Conservation (phyloP, 2,888 invertebrate genomes). For the Cremastobaeus sp. region DNA sequence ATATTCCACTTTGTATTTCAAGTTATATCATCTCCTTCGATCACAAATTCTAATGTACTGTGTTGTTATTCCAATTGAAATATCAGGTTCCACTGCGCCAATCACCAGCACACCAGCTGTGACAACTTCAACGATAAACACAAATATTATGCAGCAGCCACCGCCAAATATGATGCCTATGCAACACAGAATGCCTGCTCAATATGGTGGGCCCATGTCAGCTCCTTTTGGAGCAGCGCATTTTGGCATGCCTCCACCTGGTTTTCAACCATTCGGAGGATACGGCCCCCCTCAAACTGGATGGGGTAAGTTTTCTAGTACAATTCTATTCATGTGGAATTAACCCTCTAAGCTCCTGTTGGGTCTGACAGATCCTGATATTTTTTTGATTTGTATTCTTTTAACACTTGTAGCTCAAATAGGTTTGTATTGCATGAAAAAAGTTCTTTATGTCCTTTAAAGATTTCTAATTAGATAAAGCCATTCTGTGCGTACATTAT, state of each 20-base stretch:
- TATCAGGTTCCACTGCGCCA: slow-evolving; percentile 63
- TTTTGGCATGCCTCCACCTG: slow-evolving; percentile 86
- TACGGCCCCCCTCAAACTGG: slow-evolving; percentile 76
- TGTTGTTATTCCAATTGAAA: background rate
- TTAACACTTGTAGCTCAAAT: too few relatives aligned
- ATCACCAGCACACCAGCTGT: slow-evolving; percentile 68
- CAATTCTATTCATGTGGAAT: too few relatives aligned
- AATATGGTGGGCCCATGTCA: slow-evolving; percentile 80
- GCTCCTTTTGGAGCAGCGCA: slow-evolving; percentile 81
- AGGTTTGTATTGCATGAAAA: too few relatives aligned
- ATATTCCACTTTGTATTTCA: background rate
- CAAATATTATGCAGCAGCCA: slow-evolving; percentile 75
- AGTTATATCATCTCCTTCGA: background rate
- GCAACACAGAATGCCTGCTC: slow-evolving; percentile 77
- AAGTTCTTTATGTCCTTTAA: too few relatives aligned
- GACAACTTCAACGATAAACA: slow-evolving; percentile 69
- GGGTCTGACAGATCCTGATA: too few relatives aligned
- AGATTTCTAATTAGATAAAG: too few relatives aligned
- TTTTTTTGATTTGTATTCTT: too few relatives aligned
- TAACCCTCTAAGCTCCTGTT: too few relatives aligned
- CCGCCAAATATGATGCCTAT: slow-evolving; percentile 77
- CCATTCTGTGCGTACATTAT: too few relatives aligned
- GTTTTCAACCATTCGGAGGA: slow-evolving; percentile 79
- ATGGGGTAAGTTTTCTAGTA: slow-evolving; percentile 70
- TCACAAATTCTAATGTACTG: background rate